Conservation (phyloP, 2,113 vertebrate genomes). For the Microcebus ravelobensis region DNA sequence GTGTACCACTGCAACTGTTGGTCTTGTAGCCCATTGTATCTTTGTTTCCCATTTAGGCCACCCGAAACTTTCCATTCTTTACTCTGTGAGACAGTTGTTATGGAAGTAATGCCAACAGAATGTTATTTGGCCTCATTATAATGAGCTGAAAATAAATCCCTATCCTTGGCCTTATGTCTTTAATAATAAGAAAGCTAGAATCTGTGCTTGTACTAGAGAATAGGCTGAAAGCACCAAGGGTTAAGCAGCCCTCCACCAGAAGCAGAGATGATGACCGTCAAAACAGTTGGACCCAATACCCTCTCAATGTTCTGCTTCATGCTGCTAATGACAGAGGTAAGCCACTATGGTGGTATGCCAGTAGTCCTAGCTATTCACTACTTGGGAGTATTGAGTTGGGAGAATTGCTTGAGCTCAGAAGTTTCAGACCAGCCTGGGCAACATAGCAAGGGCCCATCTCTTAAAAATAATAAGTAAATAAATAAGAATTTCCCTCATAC, state of each 20-base stretch:
- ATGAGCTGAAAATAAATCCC: constrained; percentile 18
- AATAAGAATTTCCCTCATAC: not conserved
- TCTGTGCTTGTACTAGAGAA: not conserved
- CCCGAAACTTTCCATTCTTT: not conserved
- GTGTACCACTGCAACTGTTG: not conserved
- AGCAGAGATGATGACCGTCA: not conserved
- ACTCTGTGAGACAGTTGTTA: not conserved
- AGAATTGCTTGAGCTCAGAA: not conserved
- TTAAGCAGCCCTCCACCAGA: not conserved
- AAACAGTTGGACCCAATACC: not conserved
- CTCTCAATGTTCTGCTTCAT: not conserved
- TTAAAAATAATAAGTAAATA: not conserved
- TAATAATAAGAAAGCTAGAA: not conserved
- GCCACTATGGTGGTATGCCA: not conserved
- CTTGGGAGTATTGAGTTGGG: not conserved
- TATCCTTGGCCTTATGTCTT: not conserved
- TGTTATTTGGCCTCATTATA: constrained; percentile 20
- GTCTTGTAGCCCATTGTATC: not conserved
- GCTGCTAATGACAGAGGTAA: not conserved
- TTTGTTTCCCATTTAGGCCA: not conserved
- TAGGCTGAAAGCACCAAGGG: not conserved
- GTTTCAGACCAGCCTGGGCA: not conserved
- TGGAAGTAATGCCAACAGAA: constrained; percentile 2
- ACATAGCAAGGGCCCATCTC: not conserved
- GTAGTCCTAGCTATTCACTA: not conserved